phyloP scores from a whole-genome alignment of 64 coral and sea anemone species.

The Trachythela sp. region DNA sequence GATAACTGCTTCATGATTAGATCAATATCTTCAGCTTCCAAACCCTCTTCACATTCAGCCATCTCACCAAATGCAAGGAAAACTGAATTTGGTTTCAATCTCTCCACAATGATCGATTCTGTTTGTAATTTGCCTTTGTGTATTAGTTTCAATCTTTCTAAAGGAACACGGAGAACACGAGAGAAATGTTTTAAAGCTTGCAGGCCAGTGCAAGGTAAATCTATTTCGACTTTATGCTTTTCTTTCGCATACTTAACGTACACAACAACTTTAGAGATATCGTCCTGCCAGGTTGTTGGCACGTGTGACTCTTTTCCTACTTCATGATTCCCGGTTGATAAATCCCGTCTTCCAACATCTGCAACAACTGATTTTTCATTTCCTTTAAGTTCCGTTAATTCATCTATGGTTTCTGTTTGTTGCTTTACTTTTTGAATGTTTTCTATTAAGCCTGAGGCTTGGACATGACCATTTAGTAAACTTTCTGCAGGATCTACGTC shows the following conservation, averaged over 20 bases:
- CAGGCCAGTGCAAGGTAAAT: neutral
- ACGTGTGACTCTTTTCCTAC: neutral
- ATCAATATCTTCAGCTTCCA: slow-evolving; percentile 68
- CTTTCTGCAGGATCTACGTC: neutral
- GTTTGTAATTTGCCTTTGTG: slow-evolving; percentile 75
- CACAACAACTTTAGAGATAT: neutral
- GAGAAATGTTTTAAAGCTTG: slow-evolving; percentile 63
- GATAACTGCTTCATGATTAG: slow-evolving; percentile 71
- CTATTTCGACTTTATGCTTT: slow-evolving; percentile 51
- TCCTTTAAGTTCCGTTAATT: no score
- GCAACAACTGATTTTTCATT: neutral
- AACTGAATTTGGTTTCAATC: slow-evolving; percentile 47
- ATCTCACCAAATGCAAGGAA: slow-evolving; percentile 94
- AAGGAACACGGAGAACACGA: slow-evolving; percentile 55
- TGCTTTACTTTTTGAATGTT: no score
- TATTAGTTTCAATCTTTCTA: slow-evolving; percentile 66
- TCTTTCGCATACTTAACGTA: slow-evolving; percentile 69
- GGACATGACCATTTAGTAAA: neutral
- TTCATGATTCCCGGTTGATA: neutral
- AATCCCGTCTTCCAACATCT: neutral
- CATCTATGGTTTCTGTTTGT: no score
- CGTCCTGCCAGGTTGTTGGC: neutral
- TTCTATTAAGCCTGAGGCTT: no score
- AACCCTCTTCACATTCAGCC: slow-evolving; percentile 71
- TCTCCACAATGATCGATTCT: slow-evolving; percentile 44